Base-by-base conservation (phyloP, 2,888 invertebrate genomes). In the Tenodera sinensis region DNA sequence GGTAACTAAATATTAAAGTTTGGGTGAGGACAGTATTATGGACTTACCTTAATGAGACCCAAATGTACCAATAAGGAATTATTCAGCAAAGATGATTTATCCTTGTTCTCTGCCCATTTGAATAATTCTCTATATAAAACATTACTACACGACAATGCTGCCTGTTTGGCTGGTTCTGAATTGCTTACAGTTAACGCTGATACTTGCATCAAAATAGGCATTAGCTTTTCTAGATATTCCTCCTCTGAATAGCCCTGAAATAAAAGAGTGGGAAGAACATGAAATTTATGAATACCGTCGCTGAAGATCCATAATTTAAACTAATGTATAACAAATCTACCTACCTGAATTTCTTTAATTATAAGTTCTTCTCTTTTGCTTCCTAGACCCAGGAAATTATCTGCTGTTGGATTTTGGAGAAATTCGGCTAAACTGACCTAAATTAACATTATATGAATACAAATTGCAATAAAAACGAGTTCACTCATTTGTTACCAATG, bases 41-140 rank as follows among this genome's bases (percentile, higher is more conserved):
- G 27, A 30, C 42, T 89, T 93, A 97, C 97, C 95, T 97, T 97
- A 83, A 97, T 95, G 6, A 97, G 93, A 1, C 96, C 96, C 25
- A 97, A 93, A 87, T 95, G 95, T 0, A 96, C 94, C 28, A 97
- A 93, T 91, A 97, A 92, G 8, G 94, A 93, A 92, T 97, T 97
- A 71, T 96, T 95, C 8, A 96, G 93, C 28, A 94, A 91, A 91
- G 96, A 94, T 9, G 94, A 92, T 90, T 94, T 93, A 34, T 94
- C 93, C 27, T 93, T 93, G 83, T 94, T 93, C 89, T 91, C 92
- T 1, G 95, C 94, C 91, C 94, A 93, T 8, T 93, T 92, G 91
- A 95, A 96, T 89, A 96, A 92, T 88, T 94, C 93, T 85, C 93
- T 93, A 91, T 93, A 95, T 85, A 96, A 92, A 89, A 90, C 91